Percentiles rank a stretch among this genome's conserved stretches.
phyloP scores from a whole-genome alignment of 2,888 invertebrate genomes.

The Polyommatus icarus region DNA sequence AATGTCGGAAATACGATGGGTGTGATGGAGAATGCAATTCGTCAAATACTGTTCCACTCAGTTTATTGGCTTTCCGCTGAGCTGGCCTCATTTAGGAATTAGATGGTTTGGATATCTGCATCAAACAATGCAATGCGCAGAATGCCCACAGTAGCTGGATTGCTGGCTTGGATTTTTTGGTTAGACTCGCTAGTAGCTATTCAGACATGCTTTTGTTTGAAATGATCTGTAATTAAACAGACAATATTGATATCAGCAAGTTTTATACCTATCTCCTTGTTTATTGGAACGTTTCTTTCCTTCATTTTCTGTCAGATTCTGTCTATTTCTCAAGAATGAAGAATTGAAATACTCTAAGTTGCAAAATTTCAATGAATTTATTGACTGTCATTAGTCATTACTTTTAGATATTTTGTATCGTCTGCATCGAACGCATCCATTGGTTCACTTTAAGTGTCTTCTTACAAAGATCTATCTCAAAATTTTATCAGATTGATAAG shows the following conservation, averaged over 20 bases:
- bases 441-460: not conserved
- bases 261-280: too few species aligned
- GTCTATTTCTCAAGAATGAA: too few species aligned
- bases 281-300: too few species aligned
- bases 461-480: slow-evolving; percentile 51
- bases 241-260: too few species aligned
- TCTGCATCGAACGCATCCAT: slow-evolving; percentile 2
- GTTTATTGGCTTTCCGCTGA: slow-evolving; percentile 60
- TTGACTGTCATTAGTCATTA: too few species aligned
- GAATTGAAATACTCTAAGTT: too few species aligned
- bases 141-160: not conserved
- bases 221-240: not conserved
- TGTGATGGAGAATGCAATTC: not conserved
- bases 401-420: not conserved
- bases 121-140: slow-evolving; percentile 35
- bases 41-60: slow-evolving; percentile 59
- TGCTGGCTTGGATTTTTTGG: not conserved
- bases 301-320: too few species aligned
- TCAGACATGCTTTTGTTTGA: not conserved
- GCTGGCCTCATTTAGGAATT: slow-evolving; percentile 54
- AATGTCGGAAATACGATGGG: not conserved
- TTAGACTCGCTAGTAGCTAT: not conserved
- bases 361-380: too few species aligned
- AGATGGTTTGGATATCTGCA: slow-evolving; percentile 54
- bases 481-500: too few species aligned